Evolutionary conservation across 2,888 invertebrate species (phyloP), one percentile per base, ranked within the genome.

Genomic region (Parnassius orleans): DNA sequence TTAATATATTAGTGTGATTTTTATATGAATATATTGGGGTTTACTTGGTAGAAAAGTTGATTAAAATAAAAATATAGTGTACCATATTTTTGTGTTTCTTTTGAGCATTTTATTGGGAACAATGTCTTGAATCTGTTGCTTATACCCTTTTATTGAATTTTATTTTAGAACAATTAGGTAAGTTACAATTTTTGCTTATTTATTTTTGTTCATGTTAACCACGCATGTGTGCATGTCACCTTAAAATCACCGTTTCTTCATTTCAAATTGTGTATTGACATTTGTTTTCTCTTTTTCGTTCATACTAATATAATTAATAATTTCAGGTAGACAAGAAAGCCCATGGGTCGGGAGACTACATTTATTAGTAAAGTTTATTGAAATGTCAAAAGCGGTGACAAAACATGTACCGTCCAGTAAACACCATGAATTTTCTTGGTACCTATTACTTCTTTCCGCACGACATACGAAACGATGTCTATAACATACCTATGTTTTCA

Each of bases 1-100:
- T 80, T 87, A 78, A 82, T 83, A 80, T 75, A 82, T 81, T 90
- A 89, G 90, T 86, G 90, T 90, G 90, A 90, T 90, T 91, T 89
- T 91, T 90, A 90, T 91, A 91, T 91, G 90, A 90, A 90, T 91
- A 90, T 91, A 90, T 91, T 87, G 90, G 91, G 90, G 90, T 89
- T 90, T 90, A 89, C 81, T 87, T 87, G 90, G 90, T 90, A 90
- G 90, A 87, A 85, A 90, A 86, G 82, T 88, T 90, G 86, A 87
- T 84, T 87, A 83, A 88, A 90, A 88, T 88, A 88, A 88, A 86
- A 82, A 75, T 86, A 80, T 86, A 86, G 78, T 77, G 75, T 86
- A 80, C 74, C 68, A 78, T 79, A 71, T 68, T 68, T 72, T 73
- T 56, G 59, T 52, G 59, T 63, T 63, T 63, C 15, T 74, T 75